Evolutionary conservation across 2,113 vertebrate species (phyloP).

Genomic region (Psophia crepitans): DNA sequence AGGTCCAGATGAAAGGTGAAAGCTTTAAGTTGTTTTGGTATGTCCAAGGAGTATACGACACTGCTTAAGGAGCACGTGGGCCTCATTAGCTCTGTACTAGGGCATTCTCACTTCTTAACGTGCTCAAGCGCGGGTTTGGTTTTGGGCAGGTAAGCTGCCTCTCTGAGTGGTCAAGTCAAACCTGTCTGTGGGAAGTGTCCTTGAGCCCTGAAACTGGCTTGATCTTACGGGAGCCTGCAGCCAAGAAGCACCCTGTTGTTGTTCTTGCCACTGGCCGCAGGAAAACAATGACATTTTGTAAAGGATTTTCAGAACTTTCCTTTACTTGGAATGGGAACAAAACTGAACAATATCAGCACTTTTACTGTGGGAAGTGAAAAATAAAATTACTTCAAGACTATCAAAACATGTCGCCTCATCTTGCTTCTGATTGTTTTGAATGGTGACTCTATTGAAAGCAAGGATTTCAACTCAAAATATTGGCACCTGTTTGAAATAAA

Average conservation of each 20-base stretch:
- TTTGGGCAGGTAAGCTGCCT: background rate
- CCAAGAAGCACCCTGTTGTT: background rate
- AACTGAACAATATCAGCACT: background rate
- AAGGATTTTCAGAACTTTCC: background rate
- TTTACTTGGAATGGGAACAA: background rate
- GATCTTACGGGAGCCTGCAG: background rate
- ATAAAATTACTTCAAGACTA: background rate
- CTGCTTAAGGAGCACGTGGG: accelerated
- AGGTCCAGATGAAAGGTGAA: background rate
- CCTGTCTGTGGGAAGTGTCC: background rate
- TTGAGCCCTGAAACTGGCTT: background rate
- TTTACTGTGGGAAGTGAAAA: background rate
- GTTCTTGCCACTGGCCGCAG: background rate
- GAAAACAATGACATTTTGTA: background rate
- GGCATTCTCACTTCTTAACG: background rate
- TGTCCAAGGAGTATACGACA: accelerated
- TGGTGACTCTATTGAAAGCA: background rate
- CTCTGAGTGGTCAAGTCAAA: background rate
- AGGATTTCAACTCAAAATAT: background rate
- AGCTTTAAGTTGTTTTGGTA: background rate
- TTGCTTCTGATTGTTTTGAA: background rate
- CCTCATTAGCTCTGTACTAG: background rate
- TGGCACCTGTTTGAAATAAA: background rate
- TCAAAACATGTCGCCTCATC: background rate
- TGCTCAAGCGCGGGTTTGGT: background rate